These are phyloP conservation scores for Stylophora pistillata DNA, from an alignment of 64 coral and sea anemone genomes.

Conservation along the genomic window DNA sequence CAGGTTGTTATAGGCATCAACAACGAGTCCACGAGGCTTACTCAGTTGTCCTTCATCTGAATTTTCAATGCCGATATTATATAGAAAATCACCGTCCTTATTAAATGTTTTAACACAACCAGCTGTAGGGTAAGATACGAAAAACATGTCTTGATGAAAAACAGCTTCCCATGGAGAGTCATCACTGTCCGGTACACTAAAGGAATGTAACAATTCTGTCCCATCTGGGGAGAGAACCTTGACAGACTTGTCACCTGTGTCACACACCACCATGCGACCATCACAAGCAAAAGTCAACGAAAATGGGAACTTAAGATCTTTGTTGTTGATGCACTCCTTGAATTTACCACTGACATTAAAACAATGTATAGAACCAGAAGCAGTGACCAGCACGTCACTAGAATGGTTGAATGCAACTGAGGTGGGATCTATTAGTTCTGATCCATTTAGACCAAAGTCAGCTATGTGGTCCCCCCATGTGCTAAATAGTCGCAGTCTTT, in stretches of 20 bases:
- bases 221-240: slow-evolving; percentile 32
- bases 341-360: slow-evolving; percentile 20
- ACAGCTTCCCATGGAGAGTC: slow-evolving; percentile 14
- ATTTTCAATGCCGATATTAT: background rate
- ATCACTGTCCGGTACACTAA: slow-evolving; percentile 19
- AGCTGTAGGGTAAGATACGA: slow-evolving; percentile 34
- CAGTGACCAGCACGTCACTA: slow-evolving; percentile 19
- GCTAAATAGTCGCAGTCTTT: slow-evolving; percentile 29
- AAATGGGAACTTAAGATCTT: slow-evolving; percentile 1
- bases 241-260: background rate
- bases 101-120: slow-evolving; percentile 35
- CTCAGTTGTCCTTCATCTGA: background rate
- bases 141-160: slow-evolving; percentile 5
- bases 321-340: background rate
- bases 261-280: slow-evolving; percentile 29
- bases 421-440: background rate
- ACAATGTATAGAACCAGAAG: slow-evolving; percentile 8
- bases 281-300: slow-evolving; percentile 16
- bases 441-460: slow-evolving; percentile 1
- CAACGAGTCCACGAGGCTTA: slow-evolving; percentile 27
- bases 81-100: slow-evolving; percentile 12
- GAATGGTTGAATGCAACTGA: background rate
- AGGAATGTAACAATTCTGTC: slow-evolving; percentile 15
- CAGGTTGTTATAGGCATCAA: slow-evolving; percentile 29
- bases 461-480: background rate